These are phyloP conservation scores for Solenodon paradoxus DNA, from an alignment of 2,113 vertebrate genomes.

Conservation along the genomic window DNA sequence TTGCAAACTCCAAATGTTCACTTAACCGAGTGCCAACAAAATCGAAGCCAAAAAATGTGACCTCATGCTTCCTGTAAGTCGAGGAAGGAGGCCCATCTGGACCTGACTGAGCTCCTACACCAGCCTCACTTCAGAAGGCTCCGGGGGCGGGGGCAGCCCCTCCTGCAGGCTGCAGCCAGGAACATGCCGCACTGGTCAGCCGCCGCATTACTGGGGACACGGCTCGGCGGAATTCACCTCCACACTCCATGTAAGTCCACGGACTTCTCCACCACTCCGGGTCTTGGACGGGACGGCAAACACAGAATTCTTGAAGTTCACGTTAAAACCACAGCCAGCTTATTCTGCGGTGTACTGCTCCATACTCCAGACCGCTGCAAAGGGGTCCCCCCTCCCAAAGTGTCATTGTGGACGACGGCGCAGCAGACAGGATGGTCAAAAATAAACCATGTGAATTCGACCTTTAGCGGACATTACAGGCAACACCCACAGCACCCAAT, in stretches of 20 bases:
- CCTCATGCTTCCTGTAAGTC: slow-evolving; percentile 54
- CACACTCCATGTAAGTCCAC: fast-evolving
- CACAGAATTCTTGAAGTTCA: not conserved
- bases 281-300: not conserved
- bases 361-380: not conserved
- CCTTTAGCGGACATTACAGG: not conserved
- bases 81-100: slow-evolving; percentile 31
- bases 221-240: not conserved
- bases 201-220: fast-evolving
- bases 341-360: not conserved
- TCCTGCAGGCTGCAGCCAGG: not conserved
- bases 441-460: not conserved
- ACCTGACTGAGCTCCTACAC: not conserved
- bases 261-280: not conserved
- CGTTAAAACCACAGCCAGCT: not conserved
- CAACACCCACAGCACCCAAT: not conserved
- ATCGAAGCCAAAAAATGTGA: slow-evolving; percentile 58
- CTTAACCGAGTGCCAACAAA: slow-evolving; percentile 41
- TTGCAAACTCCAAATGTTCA: slow-evolving; percentile 58
- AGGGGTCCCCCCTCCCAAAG: not conserved
- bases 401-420: not conserved
- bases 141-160: not conserved
- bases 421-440: not conserved
- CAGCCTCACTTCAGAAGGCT: not conserved
- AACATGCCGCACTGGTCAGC: not conserved